Evolutionary conservation across 2,113 vertebrate genomes (phyloP).

Genomic region (Sinosuthora webbiana): DNA sequence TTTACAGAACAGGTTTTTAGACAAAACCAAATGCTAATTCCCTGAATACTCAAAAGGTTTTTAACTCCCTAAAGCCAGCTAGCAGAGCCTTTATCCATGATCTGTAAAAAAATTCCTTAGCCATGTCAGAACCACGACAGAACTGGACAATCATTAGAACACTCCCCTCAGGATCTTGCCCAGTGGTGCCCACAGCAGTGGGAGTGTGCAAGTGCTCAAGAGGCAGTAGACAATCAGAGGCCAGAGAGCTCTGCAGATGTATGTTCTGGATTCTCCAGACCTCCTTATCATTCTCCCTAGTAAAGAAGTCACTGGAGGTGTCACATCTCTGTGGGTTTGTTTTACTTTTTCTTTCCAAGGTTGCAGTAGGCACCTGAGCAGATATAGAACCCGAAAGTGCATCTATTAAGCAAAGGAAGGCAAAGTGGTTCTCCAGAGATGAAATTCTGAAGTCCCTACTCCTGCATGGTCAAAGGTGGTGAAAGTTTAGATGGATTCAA

Average conservation of each 20-base stretch:
- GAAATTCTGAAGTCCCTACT: background rate
- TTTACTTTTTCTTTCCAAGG: background rate
- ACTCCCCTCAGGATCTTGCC: background rate
- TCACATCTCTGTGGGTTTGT: background rate
- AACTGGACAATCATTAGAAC: background rate
- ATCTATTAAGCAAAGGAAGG: background rate
- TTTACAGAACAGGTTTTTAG: background rate
- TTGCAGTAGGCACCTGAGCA: background rate
- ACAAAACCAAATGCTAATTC: background rate
- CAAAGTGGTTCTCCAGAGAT: fast-evolving
- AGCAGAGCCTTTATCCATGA: background rate
- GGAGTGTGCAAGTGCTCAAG: background rate
- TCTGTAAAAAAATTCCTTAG: background rate
- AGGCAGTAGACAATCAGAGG: background rate
- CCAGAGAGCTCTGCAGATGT: background rate
- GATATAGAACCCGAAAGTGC: background rate
- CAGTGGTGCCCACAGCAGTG: background rate
- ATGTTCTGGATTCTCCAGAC: background rate
- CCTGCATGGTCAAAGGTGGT: background rate
- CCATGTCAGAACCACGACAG: background rate
- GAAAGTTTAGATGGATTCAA: background rate
- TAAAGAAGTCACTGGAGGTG: background rate
- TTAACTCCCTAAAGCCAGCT: background rate
- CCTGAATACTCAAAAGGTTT: background rate
- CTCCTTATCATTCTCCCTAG: background rate